These are phyloP conservation scores for Australoheros facetus DNA, from an alignment of 2,797 vertebrate species.

Conservation along the genomic window DNA sequence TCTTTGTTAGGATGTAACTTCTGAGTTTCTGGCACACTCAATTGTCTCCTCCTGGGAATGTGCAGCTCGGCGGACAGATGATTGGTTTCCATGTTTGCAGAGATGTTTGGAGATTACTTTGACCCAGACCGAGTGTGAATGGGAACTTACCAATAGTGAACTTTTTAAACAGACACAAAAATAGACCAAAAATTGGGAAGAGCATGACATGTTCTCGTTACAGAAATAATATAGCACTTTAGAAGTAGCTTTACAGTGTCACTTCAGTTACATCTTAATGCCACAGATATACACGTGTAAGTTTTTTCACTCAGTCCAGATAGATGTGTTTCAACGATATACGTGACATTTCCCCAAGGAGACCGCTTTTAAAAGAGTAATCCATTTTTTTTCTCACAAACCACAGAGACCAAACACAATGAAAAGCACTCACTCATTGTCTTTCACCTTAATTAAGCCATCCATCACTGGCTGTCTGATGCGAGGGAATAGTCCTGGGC, in stretches of 20 bases:
- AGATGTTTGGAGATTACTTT: neutral
- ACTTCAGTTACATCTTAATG: conserved; percentile 23
- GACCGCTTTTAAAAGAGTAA: conserved; percentile 74
- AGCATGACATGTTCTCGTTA: neutral
- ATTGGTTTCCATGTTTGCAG: neutral
- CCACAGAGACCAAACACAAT: conserved; percentile 80
- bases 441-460: conserved; percentile 83
- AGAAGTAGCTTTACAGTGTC: neutral
- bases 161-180: neutral
- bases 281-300: conserved; percentile 13
- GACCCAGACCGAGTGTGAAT: neutral
- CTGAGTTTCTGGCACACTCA: neutral
- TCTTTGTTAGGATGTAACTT: neutral
- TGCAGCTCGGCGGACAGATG: neutral
- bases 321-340: conserved; percentile 68
- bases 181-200: neutral
- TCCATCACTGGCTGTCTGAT: conserved; percentile 80
- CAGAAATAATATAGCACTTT: neutral
- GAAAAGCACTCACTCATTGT: conserved; percentile 83
- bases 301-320: conserved; percentile 31
- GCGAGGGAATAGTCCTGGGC: conserved; percentile 58
- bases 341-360: conserved; percentile 78
- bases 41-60: neutral
- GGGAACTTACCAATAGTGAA: neutral
- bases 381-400: conserved; percentile 72